phyloP scores from a whole-genome alignment of 2,888 invertebrate species.

The Limnephilus marmoratus region DNA sequence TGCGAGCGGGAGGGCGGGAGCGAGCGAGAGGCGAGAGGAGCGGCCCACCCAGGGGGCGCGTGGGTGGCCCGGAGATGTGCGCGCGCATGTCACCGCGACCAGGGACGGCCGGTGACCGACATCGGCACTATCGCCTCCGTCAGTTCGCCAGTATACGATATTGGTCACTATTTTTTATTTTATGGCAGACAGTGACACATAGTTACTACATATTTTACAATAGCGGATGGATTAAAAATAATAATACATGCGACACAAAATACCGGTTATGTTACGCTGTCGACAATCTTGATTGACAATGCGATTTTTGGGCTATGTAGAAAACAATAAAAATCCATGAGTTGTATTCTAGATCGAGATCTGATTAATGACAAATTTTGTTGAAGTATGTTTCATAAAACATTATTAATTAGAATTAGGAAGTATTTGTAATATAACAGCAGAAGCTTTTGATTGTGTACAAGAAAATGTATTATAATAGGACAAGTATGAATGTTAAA shows the following conservation, averaged over 20 bases:
- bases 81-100: conserved; percentile 47
- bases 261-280: background rate
- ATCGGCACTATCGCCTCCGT: conserved; percentile 68
- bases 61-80: conserved; percentile 78
- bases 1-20: conserved; percentile 58
- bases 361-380: too few species aligned
- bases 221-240: background rate
- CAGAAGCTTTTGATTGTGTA: too few species aligned
- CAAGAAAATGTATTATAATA: too few species aligned
- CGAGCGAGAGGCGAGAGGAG: conserved; percentile 56
- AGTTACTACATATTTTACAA: background rate
- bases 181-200: background rate
- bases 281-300: background rate
- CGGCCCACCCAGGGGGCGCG: conserved; percentile 78
- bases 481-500: too few species aligned
- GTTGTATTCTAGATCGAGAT: too few species aligned
- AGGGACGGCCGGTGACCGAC: conserved; percentile 66
- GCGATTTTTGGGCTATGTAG: background rate
- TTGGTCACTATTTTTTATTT: background rate
- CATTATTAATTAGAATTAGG: too few species aligned
- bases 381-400: too few species aligned
- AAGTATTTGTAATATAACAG: too few species aligned
- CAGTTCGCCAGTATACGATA: background rate
- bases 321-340: too few species aligned
- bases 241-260: background rate